phyloP scores from a whole-genome alignment of 2,888 invertebrate species.

The Chrysina gloriosa region DNA sequence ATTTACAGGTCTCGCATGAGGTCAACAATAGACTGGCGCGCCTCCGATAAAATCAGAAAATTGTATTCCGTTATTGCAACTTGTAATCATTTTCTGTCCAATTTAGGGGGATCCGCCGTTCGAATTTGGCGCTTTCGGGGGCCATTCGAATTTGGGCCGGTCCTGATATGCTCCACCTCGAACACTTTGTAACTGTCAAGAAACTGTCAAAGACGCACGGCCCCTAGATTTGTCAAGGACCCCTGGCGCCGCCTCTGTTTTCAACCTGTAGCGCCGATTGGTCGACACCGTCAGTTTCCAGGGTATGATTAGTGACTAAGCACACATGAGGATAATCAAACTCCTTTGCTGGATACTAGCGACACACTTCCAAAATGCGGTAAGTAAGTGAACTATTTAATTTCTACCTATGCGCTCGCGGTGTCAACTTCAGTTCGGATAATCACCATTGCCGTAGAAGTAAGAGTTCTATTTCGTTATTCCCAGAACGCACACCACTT shows the following conservation, averaged over 20 bases:
- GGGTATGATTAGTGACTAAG: slow-evolving; percentile 62
- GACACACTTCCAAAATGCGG: slow-evolving; percentile 59
- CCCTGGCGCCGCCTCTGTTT: slow-evolving; percentile 63
- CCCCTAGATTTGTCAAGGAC: slow-evolving; percentile 65
- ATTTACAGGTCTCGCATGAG: slow-evolving; percentile 38
- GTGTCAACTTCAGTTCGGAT: slow-evolving; percentile 32
- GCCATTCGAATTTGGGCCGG: slow-evolving; percentile 66
- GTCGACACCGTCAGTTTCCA: slow-evolving; percentile 58
- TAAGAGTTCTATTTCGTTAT: no score
- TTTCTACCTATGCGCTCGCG: slow-evolving; percentile 48
- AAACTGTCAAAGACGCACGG: slow-evolving; percentile 63
- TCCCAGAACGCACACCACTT: no score
- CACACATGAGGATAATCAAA: slow-evolving; percentile 51
- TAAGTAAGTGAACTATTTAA: slow-evolving; percentile 59
- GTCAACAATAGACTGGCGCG: slow-evolving; percentile 13
- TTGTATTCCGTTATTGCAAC: slow-evolving; percentile 27
- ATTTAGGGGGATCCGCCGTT: slow-evolving; percentile 49
- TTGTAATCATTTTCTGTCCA: slow-evolving; percentile 27
- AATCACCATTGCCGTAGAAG: not conserved
- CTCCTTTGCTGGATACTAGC: slow-evolving; percentile 60
- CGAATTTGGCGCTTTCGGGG: slow-evolving; percentile 62
- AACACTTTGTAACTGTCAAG: slow-evolving; percentile 66
- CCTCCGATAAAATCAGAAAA: slow-evolving; percentile 33
- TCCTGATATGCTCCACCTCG: slow-evolving; percentile 64
- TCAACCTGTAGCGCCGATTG: slow-evolving; percentile 59